Evolutionary conservation across 2,113 vertebrate species (phyloP).

Genomic region (Paraplagusia blochii): DNA sequence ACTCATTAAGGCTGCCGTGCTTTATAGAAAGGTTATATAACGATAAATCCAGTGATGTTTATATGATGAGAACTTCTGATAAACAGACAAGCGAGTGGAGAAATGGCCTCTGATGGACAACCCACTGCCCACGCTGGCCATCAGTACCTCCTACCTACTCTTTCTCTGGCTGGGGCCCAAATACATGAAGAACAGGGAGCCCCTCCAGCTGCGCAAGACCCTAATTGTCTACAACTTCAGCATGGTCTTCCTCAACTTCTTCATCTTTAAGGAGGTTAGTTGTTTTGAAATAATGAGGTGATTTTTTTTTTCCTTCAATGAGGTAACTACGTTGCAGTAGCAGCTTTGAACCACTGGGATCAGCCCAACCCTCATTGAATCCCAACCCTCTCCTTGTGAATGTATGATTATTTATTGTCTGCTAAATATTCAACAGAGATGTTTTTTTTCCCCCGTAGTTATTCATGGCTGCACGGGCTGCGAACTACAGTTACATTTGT

Average conservation of each 20-base stretch:
- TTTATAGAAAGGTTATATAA: conserved; percentile 15
- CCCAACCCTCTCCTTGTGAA: not conserved
- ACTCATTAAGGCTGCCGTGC: not conserved
- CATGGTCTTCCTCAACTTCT: conserved; percentile 98
- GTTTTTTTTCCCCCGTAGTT: conserved; percentile 74
- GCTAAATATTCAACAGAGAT: not conserved
- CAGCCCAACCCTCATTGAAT: conserved; percentile 20
- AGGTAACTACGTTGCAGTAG: conserved; percentile 3
- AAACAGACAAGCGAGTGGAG: conserved; percentile 94
- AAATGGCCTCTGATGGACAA: conserved; percentile 97
- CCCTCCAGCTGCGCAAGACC: conserved; percentile 92
- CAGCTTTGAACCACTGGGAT: conserved; percentile 1
- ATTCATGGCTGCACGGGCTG: conserved; percentile 88
- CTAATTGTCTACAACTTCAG: conserved; percentile 97
- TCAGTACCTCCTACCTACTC: conserved; percentile 93
- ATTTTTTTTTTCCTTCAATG: not conserved
- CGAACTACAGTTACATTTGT: conserved; percentile 96
- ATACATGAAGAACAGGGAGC: conserved; percentile 94
- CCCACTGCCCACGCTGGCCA: conserved; percentile 89
- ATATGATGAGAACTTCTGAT: conserved; percentile 37
- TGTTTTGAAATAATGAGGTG: not conserved
- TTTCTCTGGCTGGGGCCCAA: conserved; percentile 97
- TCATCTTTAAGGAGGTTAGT: conserved; percentile 97
- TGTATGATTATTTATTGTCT: not conserved
- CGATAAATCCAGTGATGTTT: not conserved